Percentiles rank a stretch among this genome's conserved stretches.
Evolutionary conservation across 92 coral and sea anemone genomes (phyloP).

Genomic region (Epizoanthus fatuus): DNA sequence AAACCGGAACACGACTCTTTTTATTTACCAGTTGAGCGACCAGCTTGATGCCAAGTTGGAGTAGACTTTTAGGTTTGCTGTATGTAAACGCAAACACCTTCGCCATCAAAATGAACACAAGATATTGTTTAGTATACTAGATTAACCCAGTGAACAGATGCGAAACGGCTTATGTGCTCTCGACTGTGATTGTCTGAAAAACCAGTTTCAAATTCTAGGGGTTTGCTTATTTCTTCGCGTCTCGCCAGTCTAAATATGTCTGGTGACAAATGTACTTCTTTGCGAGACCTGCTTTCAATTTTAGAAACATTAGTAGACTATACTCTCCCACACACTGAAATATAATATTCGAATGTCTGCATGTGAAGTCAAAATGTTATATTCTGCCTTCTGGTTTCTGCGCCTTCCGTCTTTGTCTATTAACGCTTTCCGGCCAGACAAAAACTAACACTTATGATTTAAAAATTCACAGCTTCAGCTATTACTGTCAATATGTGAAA

Average conservation of each 20-base stretch:
- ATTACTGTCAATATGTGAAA: background rate
- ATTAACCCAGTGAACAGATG: background rate
- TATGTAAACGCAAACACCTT: background rate
- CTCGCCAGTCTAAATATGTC: constrained; percentile 10
- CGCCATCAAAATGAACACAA: background rate
- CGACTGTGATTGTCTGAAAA: background rate
- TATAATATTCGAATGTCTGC: constrained; percentile 34
- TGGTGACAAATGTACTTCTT: background rate
- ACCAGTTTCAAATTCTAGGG: background rate
- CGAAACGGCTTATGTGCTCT: background rate
- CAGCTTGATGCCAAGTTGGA: background rate
- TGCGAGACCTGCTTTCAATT: constrained; percentile 1
- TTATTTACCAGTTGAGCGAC: constrained; percentile 10
- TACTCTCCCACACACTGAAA: background rate
- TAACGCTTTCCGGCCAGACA: constrained; percentile 1
- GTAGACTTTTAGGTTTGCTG: background rate
- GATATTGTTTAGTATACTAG: background rate
- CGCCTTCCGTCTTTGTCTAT: constrained; percentile 10
- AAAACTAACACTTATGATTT: constrained; percentile 5
- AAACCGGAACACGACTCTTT: constrained; percentile 24
- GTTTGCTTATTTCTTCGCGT: background rate
- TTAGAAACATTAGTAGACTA: background rate
- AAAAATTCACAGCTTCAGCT: background rate
- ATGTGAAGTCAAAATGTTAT: constrained; percentile 11
- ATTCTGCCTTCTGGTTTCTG: background rate